A percentile compares a stretch with the other conserved stretches of the same genome.
Conservation (phyloP, 2,888 invertebrate genomes). For the Stenurella melanura region DNA sequence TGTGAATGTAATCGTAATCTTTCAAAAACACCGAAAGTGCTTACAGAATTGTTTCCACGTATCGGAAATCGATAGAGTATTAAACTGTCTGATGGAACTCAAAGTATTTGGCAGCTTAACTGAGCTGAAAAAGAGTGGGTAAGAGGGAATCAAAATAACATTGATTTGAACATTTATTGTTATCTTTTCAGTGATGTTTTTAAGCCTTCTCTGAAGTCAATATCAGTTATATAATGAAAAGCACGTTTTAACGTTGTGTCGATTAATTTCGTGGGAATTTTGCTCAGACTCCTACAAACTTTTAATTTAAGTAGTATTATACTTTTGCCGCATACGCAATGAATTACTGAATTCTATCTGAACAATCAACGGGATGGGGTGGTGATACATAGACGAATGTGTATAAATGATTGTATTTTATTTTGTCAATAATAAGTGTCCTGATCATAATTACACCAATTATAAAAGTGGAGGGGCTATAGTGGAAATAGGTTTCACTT, state of each 20-base stretch:
- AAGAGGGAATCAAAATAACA: background rate
- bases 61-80: slow-evolving; percentile 7
- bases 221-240: background rate
- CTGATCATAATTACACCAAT: too few relatives aligned
- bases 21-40: background rate
- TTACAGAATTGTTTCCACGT: background rate
- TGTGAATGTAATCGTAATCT: background rate
- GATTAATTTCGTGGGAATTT: too few relatives aligned
- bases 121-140: background rate
- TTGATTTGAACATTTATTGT: slow-evolving; percentile 4
- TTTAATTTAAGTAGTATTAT: too few relatives aligned
- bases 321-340: too few relatives aligned
- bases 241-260: background rate
- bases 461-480: too few relatives aligned
- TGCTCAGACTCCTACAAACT: too few relatives aligned
- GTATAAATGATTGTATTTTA: too few relatives aligned
- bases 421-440: too few relatives aligned
- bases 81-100: background rate
- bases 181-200: background rate
- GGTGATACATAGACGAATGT: too few relatives aligned
- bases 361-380: too few relatives aligned
- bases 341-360: too few relatives aligned
- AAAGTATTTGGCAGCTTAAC: background rate
- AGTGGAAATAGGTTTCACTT: too few relatives aligned
- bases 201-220: background rate